Conservation (phyloP, 2,888 invertebrate species). For the Nezara viridula region DNA sequence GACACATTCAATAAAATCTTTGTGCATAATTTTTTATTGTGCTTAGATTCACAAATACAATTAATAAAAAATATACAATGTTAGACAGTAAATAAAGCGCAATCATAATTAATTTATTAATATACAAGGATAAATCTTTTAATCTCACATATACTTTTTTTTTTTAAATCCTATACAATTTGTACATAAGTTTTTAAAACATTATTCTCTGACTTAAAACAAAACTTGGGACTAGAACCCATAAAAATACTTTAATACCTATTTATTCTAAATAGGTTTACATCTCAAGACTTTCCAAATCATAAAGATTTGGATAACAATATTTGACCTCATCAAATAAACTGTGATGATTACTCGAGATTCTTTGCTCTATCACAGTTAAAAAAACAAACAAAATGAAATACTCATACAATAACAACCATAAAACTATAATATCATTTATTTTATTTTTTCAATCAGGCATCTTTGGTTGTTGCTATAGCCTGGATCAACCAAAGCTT, state of each 20-base stretch:
- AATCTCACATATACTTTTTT: constrained; percentile 50
- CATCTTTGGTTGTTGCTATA: constrained; percentile 49
- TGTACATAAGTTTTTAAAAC: constrained; percentile 56
- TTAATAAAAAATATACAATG: constrained; percentile 53
- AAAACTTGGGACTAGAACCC: constrained; percentile 58
- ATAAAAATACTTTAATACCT: constrained; percentile 47
- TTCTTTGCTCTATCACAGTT: constrained; percentile 53
- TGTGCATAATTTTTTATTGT: constrained; percentile 56
- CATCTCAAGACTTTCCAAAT: constrained; percentile 48
- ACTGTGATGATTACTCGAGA: constrained; percentile 56
- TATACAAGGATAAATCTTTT: constrained; percentile 47
- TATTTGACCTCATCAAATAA: constrained; percentile 25
- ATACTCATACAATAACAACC: constrained; percentile 48
- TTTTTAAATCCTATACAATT: constrained; percentile 55
- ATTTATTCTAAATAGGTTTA: not conserved
- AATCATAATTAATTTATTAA: constrained; percentile 50
- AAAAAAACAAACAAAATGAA: constrained; percentile 22
- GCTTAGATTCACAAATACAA: constrained; percentile 56
- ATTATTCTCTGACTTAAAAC: constrained; percentile 37
- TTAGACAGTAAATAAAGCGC: constrained; percentile 52
- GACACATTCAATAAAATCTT: not conserved
- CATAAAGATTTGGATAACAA: constrained; percentile 13
- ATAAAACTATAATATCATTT: constrained; percentile 51
- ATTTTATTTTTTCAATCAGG: constrained; percentile 22
- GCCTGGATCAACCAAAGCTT: not conserved